Percentiles rank a stretch among this genome's conserved stretches.
phyloP scores from a whole-genome alignment of 2,888 invertebrate species.

The Sycophila texana region DNA sequence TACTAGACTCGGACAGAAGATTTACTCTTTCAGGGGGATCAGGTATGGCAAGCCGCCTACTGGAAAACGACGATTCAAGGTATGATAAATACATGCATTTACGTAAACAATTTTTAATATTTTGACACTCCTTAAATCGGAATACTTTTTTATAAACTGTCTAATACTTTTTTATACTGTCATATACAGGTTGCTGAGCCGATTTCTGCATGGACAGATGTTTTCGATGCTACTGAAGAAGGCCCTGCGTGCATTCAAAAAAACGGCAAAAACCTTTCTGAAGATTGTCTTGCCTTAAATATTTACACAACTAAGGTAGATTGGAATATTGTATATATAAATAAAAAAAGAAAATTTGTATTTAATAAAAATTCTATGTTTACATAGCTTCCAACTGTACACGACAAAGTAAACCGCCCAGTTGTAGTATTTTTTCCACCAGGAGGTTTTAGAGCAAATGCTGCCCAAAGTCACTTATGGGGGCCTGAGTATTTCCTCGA shows the following conservation, averaged over 20 bases:
- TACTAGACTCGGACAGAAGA: constrained; percentile 60
- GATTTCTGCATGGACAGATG: neutral
- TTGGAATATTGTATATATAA: neutral
- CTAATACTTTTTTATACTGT: too few relatives aligned
- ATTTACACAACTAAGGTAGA: neutral
- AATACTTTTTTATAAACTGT: too few relatives aligned
- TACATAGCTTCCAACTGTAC: constrained; percentile 1
- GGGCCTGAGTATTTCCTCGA: constrained; percentile 69
- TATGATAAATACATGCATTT: neutral
- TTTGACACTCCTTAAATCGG: too few relatives aligned
- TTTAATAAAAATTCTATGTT: neutral
- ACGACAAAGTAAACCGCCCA: constrained; percentile 71
- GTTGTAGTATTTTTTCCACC: constrained; percentile 84
- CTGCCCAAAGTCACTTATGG: constrained; percentile 78
- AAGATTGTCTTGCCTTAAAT: neutral
- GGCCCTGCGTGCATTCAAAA: neutral
- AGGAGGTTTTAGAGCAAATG: constrained; percentile 81
- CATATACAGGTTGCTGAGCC: neutral
- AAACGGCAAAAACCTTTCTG: neutral
- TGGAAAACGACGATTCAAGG: constrained; percentile 46
- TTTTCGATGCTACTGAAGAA: neutral
- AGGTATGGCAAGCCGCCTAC: constrained; percentile 60
- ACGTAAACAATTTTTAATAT: too few relatives aligned
- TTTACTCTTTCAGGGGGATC: constrained; percentile 64
- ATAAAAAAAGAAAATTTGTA: neutral